phyloP scores from a whole-genome alignment of 2,113 vertebrate species.

The Paedocypris sp. region DNA sequence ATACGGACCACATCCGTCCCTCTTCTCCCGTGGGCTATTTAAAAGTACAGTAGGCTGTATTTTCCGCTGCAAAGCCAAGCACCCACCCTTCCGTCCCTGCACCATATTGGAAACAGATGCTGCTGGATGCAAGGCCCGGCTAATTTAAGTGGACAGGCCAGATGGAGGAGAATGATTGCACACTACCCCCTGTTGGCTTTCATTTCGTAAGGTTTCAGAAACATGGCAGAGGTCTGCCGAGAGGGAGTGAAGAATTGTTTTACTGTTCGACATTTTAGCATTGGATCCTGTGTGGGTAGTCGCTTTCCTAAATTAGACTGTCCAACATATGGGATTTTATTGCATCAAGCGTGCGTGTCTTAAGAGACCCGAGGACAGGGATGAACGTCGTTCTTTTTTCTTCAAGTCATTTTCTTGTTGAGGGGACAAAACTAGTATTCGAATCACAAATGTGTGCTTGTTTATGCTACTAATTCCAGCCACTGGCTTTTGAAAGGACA shows the following conservation, averaged over 20 bases:
- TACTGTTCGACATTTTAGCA: constrained; percentile 13
- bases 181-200: constrained; percentile 67
- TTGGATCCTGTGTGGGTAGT: constrained; percentile 1
- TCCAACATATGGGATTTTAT: constrained; percentile 3
- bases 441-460: too few relatives aligned
- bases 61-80: constrained; percentile 64
- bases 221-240: constrained; percentile 37
- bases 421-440: too few relatives aligned
- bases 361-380: constrained; percentile 3
- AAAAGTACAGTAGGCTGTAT: constrained; percentile 72
- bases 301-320: constrained; percentile 20
- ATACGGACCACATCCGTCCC: constrained; percentile 62
- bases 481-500: too few relatives aligned
- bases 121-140: constrained; percentile 63
- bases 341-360: background rate
- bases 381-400: background rate
- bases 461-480: too few relatives aligned
- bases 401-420: too few relatives aligned
- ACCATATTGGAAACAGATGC: constrained; percentile 76
- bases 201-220: constrained; percentile 54
- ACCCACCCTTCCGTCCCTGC: constrained; percentile 68
- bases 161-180: constrained; percentile 62
- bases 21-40: constrained; percentile 68
- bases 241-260: constrained; percentile 37
- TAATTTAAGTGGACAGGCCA: constrained; percentile 69